These are phyloP conservation scores for Acrocyrtus sp. DNA, from an alignment of 2,888 invertebrate species.

Conservation along the genomic window DNA sequence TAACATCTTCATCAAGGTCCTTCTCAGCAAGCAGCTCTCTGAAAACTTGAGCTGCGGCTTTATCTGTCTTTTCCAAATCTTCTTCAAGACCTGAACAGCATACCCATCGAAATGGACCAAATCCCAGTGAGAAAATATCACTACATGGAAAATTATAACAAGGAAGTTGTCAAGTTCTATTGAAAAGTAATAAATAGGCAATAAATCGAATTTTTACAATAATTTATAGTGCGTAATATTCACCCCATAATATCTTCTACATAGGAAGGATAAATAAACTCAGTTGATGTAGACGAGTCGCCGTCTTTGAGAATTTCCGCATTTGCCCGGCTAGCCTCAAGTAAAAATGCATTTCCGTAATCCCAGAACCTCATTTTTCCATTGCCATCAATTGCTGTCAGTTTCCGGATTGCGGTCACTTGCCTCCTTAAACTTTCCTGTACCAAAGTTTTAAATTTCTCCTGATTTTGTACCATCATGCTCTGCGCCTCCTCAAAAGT, in stretches of 20 bases:
- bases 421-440: constrained; percentile 71
- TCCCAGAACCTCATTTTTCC: constrained; percentile 74
- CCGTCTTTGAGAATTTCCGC: constrained; percentile 67
- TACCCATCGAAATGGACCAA: constrained; percentile 75
- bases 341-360: constrained; percentile 74
- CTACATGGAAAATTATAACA: constrained; percentile 65
- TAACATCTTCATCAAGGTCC: constrained; percentile 66
- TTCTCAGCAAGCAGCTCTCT: constrained; percentile 66
- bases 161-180: too few species aligned
- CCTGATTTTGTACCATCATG: constrained; percentile 69
- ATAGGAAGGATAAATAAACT: constrained; percentile 72
- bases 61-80: constrained; percentile 71
- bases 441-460: constrained; percentile 69
- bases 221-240: too few species aligned
- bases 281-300: constrained; percentile 43
- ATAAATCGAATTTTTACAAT: too few species aligned
- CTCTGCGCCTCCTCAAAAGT: constrained; percentile 68
- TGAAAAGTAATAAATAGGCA: too few species aligned
- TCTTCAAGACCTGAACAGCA: constrained; percentile 70
- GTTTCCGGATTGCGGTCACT: constrained; percentile 70
- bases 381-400: constrained; percentile 65
- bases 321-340: constrained; percentile 72
- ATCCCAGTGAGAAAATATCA: constrained; percentile 74
- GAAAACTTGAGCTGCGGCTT: constrained; percentile 69
- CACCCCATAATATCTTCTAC: constrained; percentile 75